phyloP scores from a whole-genome alignment of 2,113 vertebrate species.

The Anser brachyrhynchus region DNA sequence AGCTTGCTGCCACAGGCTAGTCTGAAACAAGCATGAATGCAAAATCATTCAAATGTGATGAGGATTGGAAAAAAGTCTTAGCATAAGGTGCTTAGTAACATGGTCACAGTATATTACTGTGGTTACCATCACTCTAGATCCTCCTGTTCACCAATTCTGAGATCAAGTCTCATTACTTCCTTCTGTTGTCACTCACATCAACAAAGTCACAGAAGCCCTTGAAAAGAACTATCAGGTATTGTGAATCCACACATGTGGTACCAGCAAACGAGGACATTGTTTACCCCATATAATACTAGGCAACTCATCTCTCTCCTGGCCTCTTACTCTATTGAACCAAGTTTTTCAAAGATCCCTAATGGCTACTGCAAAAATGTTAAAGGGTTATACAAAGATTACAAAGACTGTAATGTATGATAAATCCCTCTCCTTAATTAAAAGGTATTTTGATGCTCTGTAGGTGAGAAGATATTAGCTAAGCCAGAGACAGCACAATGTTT shows the following conservation, averaged over 20 bases:
- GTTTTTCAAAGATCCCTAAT: background rate
- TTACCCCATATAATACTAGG: background rate
- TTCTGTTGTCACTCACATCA: background rate
- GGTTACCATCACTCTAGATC: background rate
- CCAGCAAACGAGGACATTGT: background rate
- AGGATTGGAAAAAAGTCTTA: background rate
- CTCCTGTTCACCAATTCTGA: background rate
- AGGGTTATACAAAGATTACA: background rate
- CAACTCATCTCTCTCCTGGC: background rate
- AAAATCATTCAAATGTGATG: background rate
- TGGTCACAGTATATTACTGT: background rate
- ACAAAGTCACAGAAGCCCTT: background rate
- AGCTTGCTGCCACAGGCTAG: background rate
- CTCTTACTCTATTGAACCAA: background rate
- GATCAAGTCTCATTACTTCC: background rate
- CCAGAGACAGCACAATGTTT: accelerated
- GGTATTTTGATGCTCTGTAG: background rate
- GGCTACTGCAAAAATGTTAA: background rate
- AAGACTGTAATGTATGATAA: background rate
- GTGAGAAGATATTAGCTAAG: background rate
- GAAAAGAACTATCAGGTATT: background rate
- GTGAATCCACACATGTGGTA: background rate
- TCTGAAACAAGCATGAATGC: background rate
- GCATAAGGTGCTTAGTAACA: background rate
- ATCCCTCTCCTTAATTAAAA: background rate